phyloP scores from a whole-genome alignment of 2,888 invertebrate genomes.

The Graphium colonna region DNA sequence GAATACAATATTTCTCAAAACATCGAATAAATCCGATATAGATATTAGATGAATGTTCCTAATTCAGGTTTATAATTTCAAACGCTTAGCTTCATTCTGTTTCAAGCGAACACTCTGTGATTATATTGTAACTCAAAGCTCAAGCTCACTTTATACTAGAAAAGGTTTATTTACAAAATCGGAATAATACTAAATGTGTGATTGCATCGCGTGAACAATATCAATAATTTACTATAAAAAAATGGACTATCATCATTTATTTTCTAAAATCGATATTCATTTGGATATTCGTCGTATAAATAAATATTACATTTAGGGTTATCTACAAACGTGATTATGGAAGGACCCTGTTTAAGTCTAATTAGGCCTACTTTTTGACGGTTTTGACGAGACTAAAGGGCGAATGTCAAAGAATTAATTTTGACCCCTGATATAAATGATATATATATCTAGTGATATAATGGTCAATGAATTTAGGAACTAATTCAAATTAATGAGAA shows the following conservation, averaged over 20 bases:
- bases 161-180: constrained; percentile 36
- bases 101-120: constrained; percentile 31
- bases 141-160: constrained; percentile 36
- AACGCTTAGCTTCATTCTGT: constrained; percentile 27
- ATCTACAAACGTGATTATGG: constrained; percentile 61
- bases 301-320: constrained; percentile 41
- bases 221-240: constrained; percentile 42
- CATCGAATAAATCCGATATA: too few species aligned
- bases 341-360: constrained; percentile 67
- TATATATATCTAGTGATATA: too few species aligned
- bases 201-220: constrained; percentile 44
- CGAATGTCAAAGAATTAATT: not conserved
- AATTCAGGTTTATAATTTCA: constrained; percentile 5
- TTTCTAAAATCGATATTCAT: constrained; percentile 47
- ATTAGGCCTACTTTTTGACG: constrained; percentile 48
- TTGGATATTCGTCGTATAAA: constrained; percentile 57
- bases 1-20: too few species aligned
- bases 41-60: too few species aligned
- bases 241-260: constrained; percentile 49
- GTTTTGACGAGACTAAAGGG: constrained; percentile 36
- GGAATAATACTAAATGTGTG: constrained; percentile 36
- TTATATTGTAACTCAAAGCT: constrained; percentile 36
- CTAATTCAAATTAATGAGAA: too few species aligned
- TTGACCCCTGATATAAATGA: not conserved
- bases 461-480: too few species aligned